Evolutionary conservation across 2,888 invertebrate genomes (phyloP).

Genomic region (Pristionchus fissidentatus): DNA sequence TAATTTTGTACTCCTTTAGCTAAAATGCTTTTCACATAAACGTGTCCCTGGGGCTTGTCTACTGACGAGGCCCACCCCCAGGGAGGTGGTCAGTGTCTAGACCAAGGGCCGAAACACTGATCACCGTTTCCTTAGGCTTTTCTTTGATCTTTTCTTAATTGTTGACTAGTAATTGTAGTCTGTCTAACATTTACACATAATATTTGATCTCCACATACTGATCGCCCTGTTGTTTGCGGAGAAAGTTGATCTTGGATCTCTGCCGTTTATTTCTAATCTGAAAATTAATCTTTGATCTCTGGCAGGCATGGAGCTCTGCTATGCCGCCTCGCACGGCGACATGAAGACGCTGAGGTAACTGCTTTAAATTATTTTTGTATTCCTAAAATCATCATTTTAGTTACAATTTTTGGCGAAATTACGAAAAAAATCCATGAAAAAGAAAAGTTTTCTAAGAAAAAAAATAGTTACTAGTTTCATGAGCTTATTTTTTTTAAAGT

Average conservation of each 20-base stretch:
- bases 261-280: background rate
- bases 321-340: constrained; percentile 76
- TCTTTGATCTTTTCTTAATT: constrained; percentile 23
- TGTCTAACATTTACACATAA: background rate
- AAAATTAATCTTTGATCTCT: background rate
- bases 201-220: no score
- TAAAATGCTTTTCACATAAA: no score
- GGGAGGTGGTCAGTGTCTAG: no score
- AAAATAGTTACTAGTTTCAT: background rate
- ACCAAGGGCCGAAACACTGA: no score
- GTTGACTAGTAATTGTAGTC: no score
- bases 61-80: no score
- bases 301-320: constrained; percentile 82
- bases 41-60: no score
- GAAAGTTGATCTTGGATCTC: no score
- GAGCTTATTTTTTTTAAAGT: background rate
- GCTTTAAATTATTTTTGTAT: background rate
- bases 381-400: background rate
- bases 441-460: background rate
- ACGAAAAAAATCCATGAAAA: background rate
- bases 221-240: no score
- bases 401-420: no score
- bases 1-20: no score
- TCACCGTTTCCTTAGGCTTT: no score
- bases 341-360: constrained; percentile 69